Percentiles rank a stretch among this genome's conserved stretches.
Evolutionary conservation across 2,888 invertebrate species (phyloP).

Genomic region (Cepaea hortensis): DNA sequence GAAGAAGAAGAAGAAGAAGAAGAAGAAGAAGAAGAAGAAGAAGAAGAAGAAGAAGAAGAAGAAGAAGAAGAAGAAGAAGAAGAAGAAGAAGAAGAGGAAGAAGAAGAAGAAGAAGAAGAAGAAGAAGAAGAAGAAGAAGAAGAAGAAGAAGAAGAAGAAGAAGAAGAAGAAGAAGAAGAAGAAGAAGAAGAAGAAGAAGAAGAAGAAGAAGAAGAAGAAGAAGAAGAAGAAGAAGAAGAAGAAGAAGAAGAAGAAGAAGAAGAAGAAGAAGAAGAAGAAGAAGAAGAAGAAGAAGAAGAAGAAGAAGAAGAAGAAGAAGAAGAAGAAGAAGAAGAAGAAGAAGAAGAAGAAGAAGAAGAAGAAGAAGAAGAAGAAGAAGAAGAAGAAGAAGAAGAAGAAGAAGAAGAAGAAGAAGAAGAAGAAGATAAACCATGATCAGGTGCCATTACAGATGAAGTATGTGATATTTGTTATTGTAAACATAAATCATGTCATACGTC

Average conservation of each 20-base stretch:
- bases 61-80: background rate
- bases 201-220: background rate
- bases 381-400: background rate
- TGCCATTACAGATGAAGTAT: background rate
- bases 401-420: background rate
- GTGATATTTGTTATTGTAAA: no score
- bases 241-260: background rate
- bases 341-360: background rate
- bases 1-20: no score
- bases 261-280: background rate
- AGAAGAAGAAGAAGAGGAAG: background rate
- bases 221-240: background rate
- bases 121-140: background rate
- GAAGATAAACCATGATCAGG: background rate
- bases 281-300: no score
- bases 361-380: background rate
- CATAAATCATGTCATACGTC: no score
- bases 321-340: background rate
- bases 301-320: background rate
- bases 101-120: background rate
- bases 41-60: no score
- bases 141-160: no score
- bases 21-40: no score
- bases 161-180: no score
- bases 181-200: background rate